Evolutionary conservation across 2,888 invertebrate genomes (phyloP), one percentile per base, ranked within the genome.

Genomic region (Brachyptera risi): DNA sequence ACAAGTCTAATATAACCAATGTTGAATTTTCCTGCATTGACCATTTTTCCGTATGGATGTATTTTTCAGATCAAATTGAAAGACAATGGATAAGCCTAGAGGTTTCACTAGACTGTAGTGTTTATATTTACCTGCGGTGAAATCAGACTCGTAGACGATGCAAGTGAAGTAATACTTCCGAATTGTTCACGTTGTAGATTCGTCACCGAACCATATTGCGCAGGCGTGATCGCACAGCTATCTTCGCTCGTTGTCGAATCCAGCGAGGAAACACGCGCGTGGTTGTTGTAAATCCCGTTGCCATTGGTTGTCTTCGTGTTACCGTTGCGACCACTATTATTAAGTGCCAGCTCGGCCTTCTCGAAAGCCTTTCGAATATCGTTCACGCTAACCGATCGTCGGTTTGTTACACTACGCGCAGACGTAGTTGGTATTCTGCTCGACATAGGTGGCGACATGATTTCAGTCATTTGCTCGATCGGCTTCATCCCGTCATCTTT

Each of bases 321-420:
- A 15, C 37, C 27, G 35, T 47, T 68, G 68, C 67, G 66, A 27
- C 66, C 68, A 5, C 63, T 58, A 49, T 38, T 61, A 21, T 57
- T 57, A 17, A 58, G 67, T 21, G 65, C 61, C 15, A 62, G 66
- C 56, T 78, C 78, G 1, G 73, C 71, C 65, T 76, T 77, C 64
- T 84, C 84, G 67, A 84, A 79, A 44, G 80, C 82, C 66, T 80
- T 80, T 62, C 81, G 76, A 67, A 84, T 79, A 67, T 82, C 83
- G 58, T 79, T 82, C 1, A 83, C 83, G 60, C 78, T 78, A 44
- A 74, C 73, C 62, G 76, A 76, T 13, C 75, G 64, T 31, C 67
- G 59, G 51, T 62, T 61, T n/a, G n/a, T n/a, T n/a, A n/a, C n/a
- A n/a, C n/a, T n/a, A 42, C 60, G 21, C 4, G 17, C 24, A 3